Evolutionary conservation across 2,113 vertebrate genomes (phyloP).

Genomic region (Dissostichus mawsoni): DNA sequence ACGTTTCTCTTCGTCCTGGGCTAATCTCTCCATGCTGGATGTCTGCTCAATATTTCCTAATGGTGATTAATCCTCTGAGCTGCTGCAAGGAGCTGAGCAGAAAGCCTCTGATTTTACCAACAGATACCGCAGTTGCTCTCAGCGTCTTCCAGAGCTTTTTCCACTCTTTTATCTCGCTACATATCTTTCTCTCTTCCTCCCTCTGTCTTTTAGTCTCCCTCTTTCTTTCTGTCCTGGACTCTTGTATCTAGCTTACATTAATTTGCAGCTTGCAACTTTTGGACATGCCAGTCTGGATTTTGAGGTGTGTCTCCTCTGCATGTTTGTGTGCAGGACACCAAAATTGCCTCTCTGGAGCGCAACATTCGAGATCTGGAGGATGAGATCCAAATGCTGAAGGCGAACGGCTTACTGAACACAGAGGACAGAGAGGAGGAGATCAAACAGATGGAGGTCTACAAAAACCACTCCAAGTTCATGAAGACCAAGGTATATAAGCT

Average conservation of each 20-base stretch:
- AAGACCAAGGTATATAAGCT: conserved; percentile 92
- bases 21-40: conserved; percentile 73
- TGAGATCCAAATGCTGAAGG: conserved; percentile 99
- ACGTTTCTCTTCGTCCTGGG: conserved; percentile 51
- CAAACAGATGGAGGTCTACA: conserved; percentile 99
- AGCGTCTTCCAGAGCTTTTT: conserved; percentile 50
- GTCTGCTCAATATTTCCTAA: conserved; percentile 78
- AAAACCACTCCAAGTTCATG: conserved; percentile 99
- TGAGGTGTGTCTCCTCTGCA: conserved; percentile 76
- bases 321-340: conserved; percentile 92
- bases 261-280: conserved; percentile 54
- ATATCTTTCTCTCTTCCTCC: conserved; percentile 30
- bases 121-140: conserved; percentile 76
- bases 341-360: conserved; percentile 97
- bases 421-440: conserved; percentile 99
- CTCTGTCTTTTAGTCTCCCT: conserved; percentile 11
- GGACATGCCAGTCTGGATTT: conserved; percentile 57
- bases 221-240: conserved; percentile 39
- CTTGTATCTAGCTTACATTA: conserved; percentile 20
- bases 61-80: conserved; percentile 82
- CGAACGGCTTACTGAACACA: conserved; percentile 94
- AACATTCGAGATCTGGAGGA: conserved; percentile 99
- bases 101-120: conserved; percentile 73
- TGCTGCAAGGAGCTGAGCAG: conserved; percentile 59
- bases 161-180: conserved; percentile 27